Evolutionary conservation across 2,888 invertebrate species (phyloP), one percentile per base, ranked within the genome.

Genomic region (Drosophila maculinotata): DNA sequence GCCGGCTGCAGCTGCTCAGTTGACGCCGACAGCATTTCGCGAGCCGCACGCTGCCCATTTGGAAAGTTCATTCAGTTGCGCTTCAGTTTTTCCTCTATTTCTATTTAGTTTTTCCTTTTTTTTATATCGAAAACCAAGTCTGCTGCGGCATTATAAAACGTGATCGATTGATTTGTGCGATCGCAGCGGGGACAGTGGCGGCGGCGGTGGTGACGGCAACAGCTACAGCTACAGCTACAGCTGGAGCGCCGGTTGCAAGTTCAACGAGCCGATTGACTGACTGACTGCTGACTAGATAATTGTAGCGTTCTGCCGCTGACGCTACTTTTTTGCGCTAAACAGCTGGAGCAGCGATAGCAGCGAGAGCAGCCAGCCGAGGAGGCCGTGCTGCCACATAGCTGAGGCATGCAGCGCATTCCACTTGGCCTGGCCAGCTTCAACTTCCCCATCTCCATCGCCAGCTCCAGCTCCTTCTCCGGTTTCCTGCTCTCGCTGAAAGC

Each of bases 131-230:
- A 57, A 45, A 28, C 62, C 39, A 42, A 68, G 62, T 57, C 58
- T 53, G 63, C 65, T 60, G 60, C 65, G 26, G 69, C 69, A 78
- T 76, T 77, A 84, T 75, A 77, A 89, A 90, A 90, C 90, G 89
- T 90, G 89, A 90, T 90, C 89, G 90, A 89, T 90, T 90, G 89
- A 90, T 89, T 90, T 89, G 87, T 87, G 89, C 74, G 87, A 89
- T 84, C 84, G 80, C 77, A 69, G 57, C 73, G 70, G 73, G 30
- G 31, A 28, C 53, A 23, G 67, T 60, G 67, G 63, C 69, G 41
- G 42, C 10, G 12, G 31, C 41, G 8, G 10, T 30, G 25, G 31
- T 20, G 20, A 36, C 49, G 7, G 57, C 41, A 20, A 56, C 48
- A 49, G 59, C 45, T 30, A 31, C 28, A 26, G 57, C 60, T 9